Base-by-base conservation (phyloP, 2,797 vertebrate genomes). In the Vireo griseus region DNA sequence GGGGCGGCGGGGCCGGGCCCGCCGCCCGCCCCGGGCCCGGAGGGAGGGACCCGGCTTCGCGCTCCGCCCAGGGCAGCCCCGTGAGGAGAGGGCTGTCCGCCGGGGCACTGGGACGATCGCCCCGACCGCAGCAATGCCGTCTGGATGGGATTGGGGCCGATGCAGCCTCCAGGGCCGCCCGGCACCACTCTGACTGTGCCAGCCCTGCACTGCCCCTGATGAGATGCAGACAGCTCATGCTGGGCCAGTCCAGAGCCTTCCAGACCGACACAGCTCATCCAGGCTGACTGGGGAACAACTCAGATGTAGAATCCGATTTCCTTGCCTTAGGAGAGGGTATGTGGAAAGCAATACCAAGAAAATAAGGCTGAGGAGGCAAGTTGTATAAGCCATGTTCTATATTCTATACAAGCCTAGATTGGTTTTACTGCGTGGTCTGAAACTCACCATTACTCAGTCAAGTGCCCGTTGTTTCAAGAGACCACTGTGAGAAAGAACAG, bases 101-200 rank as follows among this genome's bases (percentile, higher is more conserved):
- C 3, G 19, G 37, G 19, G 13, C 22, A 1, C 1, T 9, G 37
- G 11, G n/a, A 6, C 31, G 4, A 10, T 26, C 5, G 55, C 8
- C 42, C 15, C 11, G 42, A 9, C 6, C 22, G 22, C 18, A 0
- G 45, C n/a, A 2, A 2, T 5, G 45, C 45, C n/a, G 47, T 4
- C 4, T 5, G 55, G 5, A 5, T 8, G 47, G 3, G n/a, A 13
- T 22, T 2, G 54, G 29, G 47, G 55, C 31, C 44, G 4, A 12
- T 7, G 51, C 9, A 11, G 51, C 37, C 44, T 21, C 20, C 28
- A 10, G 40, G 16, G 18, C 48, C 48, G 21, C 13, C 14, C 14
- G 15, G 55, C 16, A 40, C 16, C 55, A 6, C 6, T 26, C 24
- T 9, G 10, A 5, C 55, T 24, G 16, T 10, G 29, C 42, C 31